A percentile compares a stretch with the other conserved stretches of the same genome.
These are phyloP conservation scores for Drosophila algonquin DNA, from an alignment of 2,888 invertebrate genomes.

Conservation along the genomic window DNA sequence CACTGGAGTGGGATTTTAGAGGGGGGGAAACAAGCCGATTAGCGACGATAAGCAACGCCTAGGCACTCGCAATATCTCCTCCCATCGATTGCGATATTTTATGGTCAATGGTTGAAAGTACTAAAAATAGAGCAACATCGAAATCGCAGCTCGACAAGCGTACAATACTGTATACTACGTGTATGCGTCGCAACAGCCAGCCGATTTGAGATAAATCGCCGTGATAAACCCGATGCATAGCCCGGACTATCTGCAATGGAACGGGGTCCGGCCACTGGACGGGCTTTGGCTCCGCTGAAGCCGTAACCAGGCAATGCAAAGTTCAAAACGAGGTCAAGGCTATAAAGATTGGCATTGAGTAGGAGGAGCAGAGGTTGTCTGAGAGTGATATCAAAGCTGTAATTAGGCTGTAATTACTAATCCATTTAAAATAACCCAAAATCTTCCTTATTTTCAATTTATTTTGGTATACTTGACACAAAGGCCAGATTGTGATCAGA, in stretches of 20 bases:
- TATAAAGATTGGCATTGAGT: neutral
- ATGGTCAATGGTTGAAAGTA: slow-evolving; percentile 50
- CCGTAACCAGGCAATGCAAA: slow-evolving; percentile 13
- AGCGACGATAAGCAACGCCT: slow-evolving; percentile 2
- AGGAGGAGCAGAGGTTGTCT: too few relatives aligned
- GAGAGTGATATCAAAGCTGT: neutral
- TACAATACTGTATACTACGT: slow-evolving; percentile 5
- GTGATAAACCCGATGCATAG: slow-evolving; percentile 16
- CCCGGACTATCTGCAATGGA: neutral
- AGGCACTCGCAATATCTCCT: slow-evolving; percentile 5
- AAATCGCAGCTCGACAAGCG: slow-evolving; percentile 44
- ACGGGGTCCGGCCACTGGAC: slow-evolving; percentile 8
- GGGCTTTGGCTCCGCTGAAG: too few relatives aligned
- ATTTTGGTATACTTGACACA: too few relatives aligned
- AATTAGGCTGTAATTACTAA: neutral
- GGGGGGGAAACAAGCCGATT: slow-evolving; percentile 16
- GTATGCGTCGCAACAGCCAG: slow-evolving; percentile 4
- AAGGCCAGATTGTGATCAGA: neutral
- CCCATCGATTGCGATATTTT: slow-evolving; percentile 53
- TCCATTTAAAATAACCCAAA: neutral
- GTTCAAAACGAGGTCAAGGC: slow-evolving; percentile 19
- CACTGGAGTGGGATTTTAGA: slow-evolving; percentile 85
- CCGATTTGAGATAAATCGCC: slow-evolving; percentile 32
- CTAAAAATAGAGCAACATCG: slow-evolving; percentile 50
- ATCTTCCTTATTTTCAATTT: too few relatives aligned